These are phyloP conservation scores for Xyrauchen texanus DNA, from an alignment of 2,113 vertebrate species.

Conservation along the genomic window DNA sequence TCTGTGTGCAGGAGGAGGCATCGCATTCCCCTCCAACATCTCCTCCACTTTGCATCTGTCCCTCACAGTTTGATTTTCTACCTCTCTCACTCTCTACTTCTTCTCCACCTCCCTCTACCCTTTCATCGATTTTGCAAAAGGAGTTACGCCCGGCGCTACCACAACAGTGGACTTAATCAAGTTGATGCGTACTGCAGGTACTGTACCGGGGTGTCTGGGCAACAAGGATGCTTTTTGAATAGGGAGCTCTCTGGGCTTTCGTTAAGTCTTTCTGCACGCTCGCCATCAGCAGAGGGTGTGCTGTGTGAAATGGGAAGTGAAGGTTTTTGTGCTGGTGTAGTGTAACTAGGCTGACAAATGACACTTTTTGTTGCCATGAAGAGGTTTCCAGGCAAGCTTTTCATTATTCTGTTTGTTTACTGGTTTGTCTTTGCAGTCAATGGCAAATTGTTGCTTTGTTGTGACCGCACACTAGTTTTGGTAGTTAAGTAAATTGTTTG, in stretches of 20 bases:
- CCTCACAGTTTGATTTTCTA: conserved; percentile 95
- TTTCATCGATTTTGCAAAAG: conserved; percentile 87
- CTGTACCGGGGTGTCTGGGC: conserved; percentile 64
- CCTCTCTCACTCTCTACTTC: conserved; percentile 51
- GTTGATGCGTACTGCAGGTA: conserved; percentile 99
- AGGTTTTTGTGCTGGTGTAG: conserved; percentile 42
- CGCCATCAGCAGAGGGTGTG: conserved; percentile 32
- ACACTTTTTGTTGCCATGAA: conserved; percentile 46
- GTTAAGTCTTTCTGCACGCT: conserved; percentile 32
- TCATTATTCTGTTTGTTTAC: conserved; percentile 50
- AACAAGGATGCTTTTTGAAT: conserved; percentile 37
- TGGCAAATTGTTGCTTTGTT: conserved; percentile 30
- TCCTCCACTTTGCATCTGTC: conserved; percentile 99
- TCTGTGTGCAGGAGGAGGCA: conserved; percentile 98
- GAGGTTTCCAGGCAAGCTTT: conserved; percentile 48
- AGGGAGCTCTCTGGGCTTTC: conserved; percentile 29
- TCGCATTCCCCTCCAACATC: conserved; percentile 99
- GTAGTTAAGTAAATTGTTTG: neutral
- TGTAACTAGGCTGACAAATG: conserved; percentile 47
- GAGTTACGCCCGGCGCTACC: conserved; percentile 88
- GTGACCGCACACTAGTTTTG: neutral
- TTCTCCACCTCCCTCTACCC: conserved; percentile 63
- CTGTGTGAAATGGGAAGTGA: conserved; percentile 38
- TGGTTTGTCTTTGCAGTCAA: conserved; percentile 26
- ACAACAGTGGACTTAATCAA: conserved; percentile 98